phyloP scores from a whole-genome alignment of 2,113 vertebrate genomes.

The Lutjanus erythropterus region DNA sequence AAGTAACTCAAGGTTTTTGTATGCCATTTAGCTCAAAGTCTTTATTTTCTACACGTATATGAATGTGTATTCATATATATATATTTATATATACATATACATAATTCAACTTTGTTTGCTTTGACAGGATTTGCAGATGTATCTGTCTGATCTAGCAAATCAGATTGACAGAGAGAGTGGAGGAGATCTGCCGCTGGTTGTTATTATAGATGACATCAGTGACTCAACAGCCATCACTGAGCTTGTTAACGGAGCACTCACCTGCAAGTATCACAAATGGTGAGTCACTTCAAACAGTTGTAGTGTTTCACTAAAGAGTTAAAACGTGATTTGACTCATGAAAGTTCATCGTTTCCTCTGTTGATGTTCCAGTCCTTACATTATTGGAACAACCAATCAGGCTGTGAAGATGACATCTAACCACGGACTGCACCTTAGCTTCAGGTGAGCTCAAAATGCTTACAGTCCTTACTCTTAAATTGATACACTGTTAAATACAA shows the following conservation, averaged over 20 bases:
- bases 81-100: not conserved
- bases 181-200: slow-evolving; percentile 90
- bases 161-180: slow-evolving; percentile 93
- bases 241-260: slow-evolving; percentile 94
- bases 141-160: slow-evolving; percentile 95
- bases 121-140: slow-evolving; percentile 93
- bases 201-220: slow-evolving; percentile 94
- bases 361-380: slow-evolving; percentile 89
- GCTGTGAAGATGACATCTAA: slow-evolving; percentile 95
- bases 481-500: not conserved
- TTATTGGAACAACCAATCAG: slow-evolving; percentile 97
- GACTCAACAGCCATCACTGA: slow-evolving; percentile 91
- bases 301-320: not conserved
- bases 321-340: not conserved
- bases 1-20: not conserved
- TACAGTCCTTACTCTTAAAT: not conserved
- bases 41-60: not conserved
- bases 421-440: slow-evolving; percentile 95
- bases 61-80: not conserved
- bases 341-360: not conserved
- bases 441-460: slow-evolving; percentile 86
- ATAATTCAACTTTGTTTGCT: not conserved
- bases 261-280: slow-evolving; percentile 99
- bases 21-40: not conserved
- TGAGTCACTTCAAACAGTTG: slow-evolving; percentile 70